Percentiles rank a stretch among this genome's conserved stretches.
These are phyloP conservation scores for Seriola rivoliana DNA, from an alignment of 2,113 vertebrate genomes.

Conservation along the genomic window DNA sequence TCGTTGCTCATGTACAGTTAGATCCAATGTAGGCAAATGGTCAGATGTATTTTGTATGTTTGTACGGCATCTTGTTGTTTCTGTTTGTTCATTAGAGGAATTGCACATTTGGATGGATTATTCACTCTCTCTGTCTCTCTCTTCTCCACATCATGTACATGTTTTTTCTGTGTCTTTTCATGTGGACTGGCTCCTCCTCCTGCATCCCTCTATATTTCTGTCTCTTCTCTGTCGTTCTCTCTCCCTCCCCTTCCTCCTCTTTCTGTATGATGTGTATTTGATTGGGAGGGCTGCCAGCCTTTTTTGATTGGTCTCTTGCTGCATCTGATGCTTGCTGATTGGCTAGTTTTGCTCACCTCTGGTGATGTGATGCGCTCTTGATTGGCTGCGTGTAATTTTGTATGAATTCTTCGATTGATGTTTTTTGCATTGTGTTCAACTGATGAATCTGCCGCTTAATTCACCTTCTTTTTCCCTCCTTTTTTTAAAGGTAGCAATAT, in stretches of 20 bases:
- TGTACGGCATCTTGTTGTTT: slow-evolving; percentile 68
- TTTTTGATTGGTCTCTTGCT: slow-evolving; percentile 84
- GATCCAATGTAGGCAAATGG: slow-evolving; percentile 62
- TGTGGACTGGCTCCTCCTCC: slow-evolving; percentile 81
- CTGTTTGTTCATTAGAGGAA: slow-evolving; percentile 62
- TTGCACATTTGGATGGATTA: slow-evolving; percentile 78
- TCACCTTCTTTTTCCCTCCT: slow-evolving; percentile 76
- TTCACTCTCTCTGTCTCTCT: slow-evolving; percentile 71
- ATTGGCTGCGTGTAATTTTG: slow-evolving; percentile 84
- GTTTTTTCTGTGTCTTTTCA: slow-evolving; percentile 77
- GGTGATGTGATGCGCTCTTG: slow-evolving; percentile 82
- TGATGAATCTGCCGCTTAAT: slow-evolving; percentile 80
- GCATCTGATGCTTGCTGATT: slow-evolving; percentile 87
- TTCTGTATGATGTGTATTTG: slow-evolving; percentile 80
- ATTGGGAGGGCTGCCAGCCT: slow-evolving; percentile 79
- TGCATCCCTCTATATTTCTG: slow-evolving; percentile 78
- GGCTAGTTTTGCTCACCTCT: slow-evolving; percentile 83
- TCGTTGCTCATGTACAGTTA: slow-evolving; percentile 70
- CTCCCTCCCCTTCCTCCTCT: slow-evolving; percentile 59
- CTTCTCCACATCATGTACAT: slow-evolving; percentile 70
- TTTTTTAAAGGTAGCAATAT: slow-evolving; percentile 74
- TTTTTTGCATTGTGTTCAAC: slow-evolving; percentile 83
- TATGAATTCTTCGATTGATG: slow-evolving; percentile 78
- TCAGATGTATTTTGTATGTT: slow-evolving; percentile 59
- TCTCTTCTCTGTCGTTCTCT: slow-evolving; percentile 68